Evolutionary conservation across 1,140 invertebrate genomes (phyloP).

Genomic region (Hirudo medicinalis): DNA sequence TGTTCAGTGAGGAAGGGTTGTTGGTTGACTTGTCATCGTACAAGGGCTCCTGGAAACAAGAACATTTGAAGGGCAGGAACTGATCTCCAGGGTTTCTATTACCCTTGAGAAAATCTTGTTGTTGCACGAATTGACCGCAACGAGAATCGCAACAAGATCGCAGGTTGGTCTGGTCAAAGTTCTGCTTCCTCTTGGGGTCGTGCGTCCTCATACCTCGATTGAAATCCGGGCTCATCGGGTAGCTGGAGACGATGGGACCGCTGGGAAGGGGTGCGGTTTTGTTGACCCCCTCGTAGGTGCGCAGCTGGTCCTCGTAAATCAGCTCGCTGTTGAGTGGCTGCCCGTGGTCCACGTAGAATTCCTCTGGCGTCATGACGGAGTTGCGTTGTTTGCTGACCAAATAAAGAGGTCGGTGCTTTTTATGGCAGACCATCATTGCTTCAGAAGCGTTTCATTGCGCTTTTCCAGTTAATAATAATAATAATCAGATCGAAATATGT

Average conservation of each 20-base stretch:
- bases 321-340: neutral
- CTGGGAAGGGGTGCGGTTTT: neutral
- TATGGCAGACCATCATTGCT: too few species aligned
- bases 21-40: slow-evolving; percentile 2
- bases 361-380: neutral
- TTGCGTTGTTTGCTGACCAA: neutral
- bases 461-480: too few species aligned
- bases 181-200: too few species aligned
- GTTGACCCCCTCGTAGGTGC: neutral
- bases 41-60: slow-evolving; percentile 2
- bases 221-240: neutral
- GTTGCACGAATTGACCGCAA: neutral
- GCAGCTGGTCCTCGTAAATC: neutral
- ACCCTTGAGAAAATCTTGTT: neutral
- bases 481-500: too few species aligned
- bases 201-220: neutral
- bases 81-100: neutral
- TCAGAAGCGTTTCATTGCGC: too few species aligned
- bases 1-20: neutral
- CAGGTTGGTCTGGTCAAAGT: too few species aligned
- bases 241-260: neutral
- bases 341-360: neutral
- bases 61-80: slow-evolving; percentile 1
- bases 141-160: too few species aligned
- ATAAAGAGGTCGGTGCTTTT: too few species aligned